These are phyloP conservation scores for Glyphotaelius pellucidus DNA, from an alignment of 2,888 invertebrate genomes.

Conservation along the genomic window DNA sequence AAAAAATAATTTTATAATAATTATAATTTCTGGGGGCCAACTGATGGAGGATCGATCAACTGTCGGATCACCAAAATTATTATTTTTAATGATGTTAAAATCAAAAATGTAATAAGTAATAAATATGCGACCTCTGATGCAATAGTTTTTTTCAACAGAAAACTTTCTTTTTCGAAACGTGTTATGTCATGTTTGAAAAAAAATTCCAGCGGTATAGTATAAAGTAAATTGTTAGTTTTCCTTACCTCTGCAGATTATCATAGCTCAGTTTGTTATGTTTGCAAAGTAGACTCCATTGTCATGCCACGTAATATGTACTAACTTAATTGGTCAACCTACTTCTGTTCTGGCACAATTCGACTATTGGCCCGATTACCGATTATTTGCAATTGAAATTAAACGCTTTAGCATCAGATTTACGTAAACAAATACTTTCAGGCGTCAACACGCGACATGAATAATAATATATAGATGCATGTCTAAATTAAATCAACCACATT, in stretches of 20 bases:
- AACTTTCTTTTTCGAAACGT: background rate
- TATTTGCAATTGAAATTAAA: slow-evolving; percentile 42
- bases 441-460: background rate
- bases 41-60: too few relatives aligned
- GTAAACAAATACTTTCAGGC: background rate
- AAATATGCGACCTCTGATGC: background rate
- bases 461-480: background rate
- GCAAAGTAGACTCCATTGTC: background rate
- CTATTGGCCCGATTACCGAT: background rate
- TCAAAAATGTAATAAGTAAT: background rate
- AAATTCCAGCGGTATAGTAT: background rate
- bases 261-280: background rate
- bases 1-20: too few relatives aligned
- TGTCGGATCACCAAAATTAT: background rate
- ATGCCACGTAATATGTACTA: background rate
- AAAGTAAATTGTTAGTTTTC: background rate
- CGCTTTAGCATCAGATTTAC: background rate
- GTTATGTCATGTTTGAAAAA: background rate
- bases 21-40: too few relatives aligned
- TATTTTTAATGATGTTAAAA: background rate
- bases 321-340: background rate
- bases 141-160: background rate
- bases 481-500: background rate
- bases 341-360: background rate
- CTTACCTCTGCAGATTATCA: background rate